Conservation (phyloP, 2,113 vertebrate genomes). For the Terrapene triunguis region DNA sequence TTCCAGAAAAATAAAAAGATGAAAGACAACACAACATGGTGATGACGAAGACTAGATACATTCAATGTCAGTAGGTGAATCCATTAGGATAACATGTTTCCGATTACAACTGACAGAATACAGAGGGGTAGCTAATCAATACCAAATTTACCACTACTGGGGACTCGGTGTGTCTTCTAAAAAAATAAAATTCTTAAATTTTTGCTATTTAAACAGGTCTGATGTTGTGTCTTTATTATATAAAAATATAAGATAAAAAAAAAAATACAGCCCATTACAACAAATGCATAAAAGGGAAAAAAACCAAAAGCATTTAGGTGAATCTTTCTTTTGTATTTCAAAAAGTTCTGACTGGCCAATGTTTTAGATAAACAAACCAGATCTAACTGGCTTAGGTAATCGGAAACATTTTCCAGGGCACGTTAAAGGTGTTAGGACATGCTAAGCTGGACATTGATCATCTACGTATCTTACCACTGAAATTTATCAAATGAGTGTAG, state of each 20-base stretch:
- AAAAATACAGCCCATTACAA: slow-evolving; percentile 53
- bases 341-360: slow-evolving; percentile 35
- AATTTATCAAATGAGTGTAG: slow-evolving; percentile 94
- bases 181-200: slow-evolving; percentile 35
- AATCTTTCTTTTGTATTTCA: not conserved
- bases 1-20: not conserved
- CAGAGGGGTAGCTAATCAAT: slow-evolving; percentile 60
- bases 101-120: slow-evolving; percentile 71
- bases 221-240: slow-evolving; percentile 23
- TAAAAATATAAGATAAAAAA: slow-evolving; percentile 24
- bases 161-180: slow-evolving; percentile 51
- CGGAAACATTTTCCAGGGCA: slow-evolving; percentile 73
- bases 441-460: slow-evolving; percentile 77
- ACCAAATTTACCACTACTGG: slow-evolving; percentile 65
- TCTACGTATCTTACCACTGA: slow-evolving; percentile 89
- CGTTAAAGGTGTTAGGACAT: slow-evolving; percentile 83
- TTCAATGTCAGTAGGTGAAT: slow-evolving; percentile 74
- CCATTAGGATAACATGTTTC: slow-evolving; percentile 76
- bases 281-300: slow-evolving; percentile 35
- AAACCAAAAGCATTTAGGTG: slow-evolving; percentile 32
- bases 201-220: slow-evolving; percentile 2
- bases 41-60: slow-evolving; percentile 67
- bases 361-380: slow-evolving; percentile 44
- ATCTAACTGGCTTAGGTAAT: slow-evolving; percentile 69
- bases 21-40: slow-evolving; percentile 69